Base-by-base conservation (phyloP, 2,113 vertebrate species). In the Malurus melanocephalus region DNA sequence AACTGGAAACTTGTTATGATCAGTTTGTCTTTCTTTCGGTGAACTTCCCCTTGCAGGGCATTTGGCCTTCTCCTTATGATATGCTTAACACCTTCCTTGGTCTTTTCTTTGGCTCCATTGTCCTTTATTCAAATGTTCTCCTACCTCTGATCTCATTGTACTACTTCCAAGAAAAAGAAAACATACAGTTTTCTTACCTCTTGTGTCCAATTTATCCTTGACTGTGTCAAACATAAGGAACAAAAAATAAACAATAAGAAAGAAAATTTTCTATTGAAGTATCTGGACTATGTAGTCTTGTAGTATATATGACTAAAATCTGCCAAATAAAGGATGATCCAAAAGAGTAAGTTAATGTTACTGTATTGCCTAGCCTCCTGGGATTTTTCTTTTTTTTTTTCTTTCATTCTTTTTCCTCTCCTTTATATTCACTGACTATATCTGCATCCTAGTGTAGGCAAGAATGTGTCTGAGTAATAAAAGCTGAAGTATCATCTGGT, bases 161-260 rank as follows among this genome's bases (percentile, higher is more conserved):
- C n/a, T 68, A 11, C 53, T 86, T 93, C 80, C 83, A 88, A 95
- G 57, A 78, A 86, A 88, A 93, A 89, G 52, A 85, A 74, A 72
- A 67, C 27, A 4, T 75, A 2, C 14, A 4, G 28, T 61, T 81
- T 90, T 78, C 53, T 84, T 86, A n/a, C 30, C 68, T 64, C 57
- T 71, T 60, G 57, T 56, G 65, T 90, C 61, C 15, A 43, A 38
- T 94, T 94, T 87, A 20, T 86, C 65, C 14, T 75, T 74, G 24
- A 11, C 42, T 80, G 5, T 85, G 55, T 75, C 61, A 92, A 65
- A 57, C 53, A 32, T 10, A 55, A 51, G 45, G 24, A 78, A 86
- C 56, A 64, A 80, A 76, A 92, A 92, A 66, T 77, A 90, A 89
- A 15, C 68, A 88, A 1, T 77, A 64, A 56, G 40, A 59, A 72